Base-by-base conservation (phyloP, 1,140 invertebrate species). In the Trachymyrmex cornetzi region DNA sequence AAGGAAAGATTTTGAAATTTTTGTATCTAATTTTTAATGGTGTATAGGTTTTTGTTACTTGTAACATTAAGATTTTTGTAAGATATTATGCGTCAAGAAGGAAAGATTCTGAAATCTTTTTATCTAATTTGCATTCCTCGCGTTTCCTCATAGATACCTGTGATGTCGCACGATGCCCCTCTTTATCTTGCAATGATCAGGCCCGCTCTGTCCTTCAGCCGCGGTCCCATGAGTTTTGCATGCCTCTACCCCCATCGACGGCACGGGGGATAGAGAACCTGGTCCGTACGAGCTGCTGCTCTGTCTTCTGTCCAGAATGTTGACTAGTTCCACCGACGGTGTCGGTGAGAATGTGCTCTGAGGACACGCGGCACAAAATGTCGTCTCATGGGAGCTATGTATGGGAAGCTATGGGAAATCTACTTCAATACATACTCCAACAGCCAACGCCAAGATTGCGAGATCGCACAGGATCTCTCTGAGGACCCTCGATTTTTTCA, bases 151-250 rank as follows among this genome's bases (percentile, higher is more conserved):
- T 89, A 86, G 64, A 64, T 93, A 95, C 95, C 94, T 95, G 77
- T 95, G 95, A 91, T 95, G 95, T 87, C 95, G 94, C 55, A 95
- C 95, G 30, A 95, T 95, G 57, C 94, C 94, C 38, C 95, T 93
- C 80, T 95, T 95, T n/a, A 95, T 95, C 75, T 94, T 92, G 84
- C 95, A 95, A 77, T 95, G 94, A 59, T 95, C 95, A 72, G 92
- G 94, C 0, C 94, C 95, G 16, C 55, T 77, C 59, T 94, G 94
- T 14, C 95, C 95, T 22, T 93, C 91, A 14, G 93, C 66, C 24
- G 95, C 95, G 12, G 95, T 95, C 12, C 95, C 95, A 61, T 95
- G 95, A 16, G 94, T 95, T 66, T 95, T 95, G 69, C 95, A 95
- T 6, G 95, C 95, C 85, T 95, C 95, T 6, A 95, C 88, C 0